Percentiles rank a stretch among this genome's conserved stretches.
Conservation (phyloP, 35 echinoderm and acorn worm genomes). For the Strongylocentrotus purpuratus region DNA sequence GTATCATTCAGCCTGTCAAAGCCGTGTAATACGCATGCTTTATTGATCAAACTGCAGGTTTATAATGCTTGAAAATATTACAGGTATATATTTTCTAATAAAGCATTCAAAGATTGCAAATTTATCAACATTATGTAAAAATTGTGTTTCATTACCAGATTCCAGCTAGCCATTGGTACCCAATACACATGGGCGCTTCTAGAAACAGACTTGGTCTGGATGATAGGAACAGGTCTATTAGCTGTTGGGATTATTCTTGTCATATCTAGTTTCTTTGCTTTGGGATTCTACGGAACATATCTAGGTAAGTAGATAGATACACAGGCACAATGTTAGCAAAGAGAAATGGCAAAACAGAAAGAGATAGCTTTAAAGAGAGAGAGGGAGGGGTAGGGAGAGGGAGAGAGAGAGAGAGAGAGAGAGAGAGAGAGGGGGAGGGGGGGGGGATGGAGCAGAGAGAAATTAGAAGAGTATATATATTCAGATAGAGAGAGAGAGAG, state of each 20-base stretch:
- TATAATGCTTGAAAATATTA: no score
- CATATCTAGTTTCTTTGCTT: conserved; percentile 49
- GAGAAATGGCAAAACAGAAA: background rate
- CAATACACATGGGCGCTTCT: conserved; percentile 46
- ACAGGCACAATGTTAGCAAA: background rate
- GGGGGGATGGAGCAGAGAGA: no score
- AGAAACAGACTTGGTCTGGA: conserved; percentile 10
- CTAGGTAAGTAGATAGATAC: conserved; percentile 46
- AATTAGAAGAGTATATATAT: no score
- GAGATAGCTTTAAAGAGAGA: background rate
- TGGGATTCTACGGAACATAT: conserved; percentile 69
- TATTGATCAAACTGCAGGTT: no score
- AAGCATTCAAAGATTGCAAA: no score
- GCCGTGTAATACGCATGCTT: no score
- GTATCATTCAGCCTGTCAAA: no score
- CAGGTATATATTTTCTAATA: no score
- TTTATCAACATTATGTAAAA: no score
- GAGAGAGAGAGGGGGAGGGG: no score
- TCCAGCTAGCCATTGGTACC: conserved; percentile 53
- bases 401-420: background rate
- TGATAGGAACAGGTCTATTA: conserved; percentile 47
- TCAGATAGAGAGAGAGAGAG: background rate
- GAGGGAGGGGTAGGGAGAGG: background rate
- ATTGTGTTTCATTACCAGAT: conserved; percentile 15
- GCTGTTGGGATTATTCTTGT: conserved; percentile 49